Conservation (phyloP, 2,113 vertebrate species). For the Anguilla japonica region DNA sequence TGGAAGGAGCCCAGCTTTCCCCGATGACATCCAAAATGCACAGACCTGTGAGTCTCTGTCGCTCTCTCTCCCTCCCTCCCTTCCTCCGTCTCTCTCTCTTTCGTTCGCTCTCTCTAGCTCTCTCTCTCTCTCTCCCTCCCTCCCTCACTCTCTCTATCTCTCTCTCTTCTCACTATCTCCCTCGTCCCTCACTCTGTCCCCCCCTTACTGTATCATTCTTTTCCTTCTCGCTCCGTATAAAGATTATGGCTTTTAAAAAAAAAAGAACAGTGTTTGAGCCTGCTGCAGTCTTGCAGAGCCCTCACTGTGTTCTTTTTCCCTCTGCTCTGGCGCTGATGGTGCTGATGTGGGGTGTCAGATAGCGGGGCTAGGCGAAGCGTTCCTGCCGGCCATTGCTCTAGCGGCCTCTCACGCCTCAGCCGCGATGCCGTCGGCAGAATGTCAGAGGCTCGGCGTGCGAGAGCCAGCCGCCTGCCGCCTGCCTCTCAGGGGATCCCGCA, state of each 20-base stretch:
- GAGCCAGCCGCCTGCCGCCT: conserved; percentile 1
- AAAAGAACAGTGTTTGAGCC: neutral
- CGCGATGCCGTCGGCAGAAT: conserved; percentile 35
- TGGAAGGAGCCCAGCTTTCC: conserved; percentile 76
- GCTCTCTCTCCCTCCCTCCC: conserved; percentile 37
- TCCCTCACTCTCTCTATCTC: conserved; percentile 55
- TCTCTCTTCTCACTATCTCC: conserved; percentile 43
- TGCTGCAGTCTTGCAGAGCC: neutral
- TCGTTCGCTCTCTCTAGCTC: conserved; percentile 41
- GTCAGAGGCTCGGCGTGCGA: conserved; percentile 29
- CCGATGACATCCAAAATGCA: conserved; percentile 79
- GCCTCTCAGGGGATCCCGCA: conserved; percentile 23
- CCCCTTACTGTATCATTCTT: conserved; percentile 38
- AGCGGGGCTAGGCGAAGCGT: neutral
- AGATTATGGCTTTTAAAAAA: neutral
- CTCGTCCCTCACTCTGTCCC: conserved; percentile 27
- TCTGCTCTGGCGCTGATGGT: neutral
- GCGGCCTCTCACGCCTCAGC: neutral
- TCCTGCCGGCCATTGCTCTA: conserved; percentile 15
- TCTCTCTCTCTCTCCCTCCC: conserved; percentile 38
- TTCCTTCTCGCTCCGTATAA: conserved; percentile 24
- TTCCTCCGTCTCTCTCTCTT: conserved; percentile 33
- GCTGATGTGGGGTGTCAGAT: conserved; percentile 14
- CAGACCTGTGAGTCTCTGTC: conserved; percentile 84
- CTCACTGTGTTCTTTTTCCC: neutral